Evolutionary conservation across 2,888 invertebrate genomes (phyloP), one percentile per base, ranked within the genome.

Genomic region (Chalcis sispes): DNA sequence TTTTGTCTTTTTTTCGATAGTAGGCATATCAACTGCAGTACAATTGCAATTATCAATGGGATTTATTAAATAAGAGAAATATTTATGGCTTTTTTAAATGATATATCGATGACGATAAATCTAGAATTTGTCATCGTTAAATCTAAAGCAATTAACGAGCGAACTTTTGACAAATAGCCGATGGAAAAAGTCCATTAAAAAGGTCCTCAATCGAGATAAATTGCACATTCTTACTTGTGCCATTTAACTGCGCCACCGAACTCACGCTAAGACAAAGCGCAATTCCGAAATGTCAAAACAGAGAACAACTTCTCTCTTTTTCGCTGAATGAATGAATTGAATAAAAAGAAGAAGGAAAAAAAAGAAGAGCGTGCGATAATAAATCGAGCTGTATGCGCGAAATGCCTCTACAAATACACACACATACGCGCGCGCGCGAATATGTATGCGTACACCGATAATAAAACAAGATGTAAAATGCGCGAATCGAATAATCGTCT

Each of bases 251-350:
- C 27, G 15, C 54, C 48, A 69, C 25, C 5, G 36, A 36, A 10
- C 1, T 70, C 10, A 4, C 29, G 1, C 15, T 40, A n/a, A 75
- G 15, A 70, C 64, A 75, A 75, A 65, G 70, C 59, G 27, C 27
- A 65, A 2, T 59, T 70, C 20, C 15, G 7, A 42, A 36, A 61
- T 67, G 52, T 67, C 59, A 67, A 73, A 73, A 73, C 67, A 75
- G 23, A 64, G 59, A 46, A 48, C n/a, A 58, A 36, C 65, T 59
- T 40, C 29, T 72, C 29, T 64, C 20, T 27, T 36, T 18, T 56
- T 29, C 52, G n/a, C 8, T 36, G 23, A 20, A 75, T 70, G 70
- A 75, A 75, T 75, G 75, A 70, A 62, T 59, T 15, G 42, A 7
- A 7, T 36, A 36, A 36, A 36, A 36, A 36, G 36, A 36, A 36